Conservation (phyloP, 2,888 invertebrate genomes). For the Drosophila barbarae region DNA sequence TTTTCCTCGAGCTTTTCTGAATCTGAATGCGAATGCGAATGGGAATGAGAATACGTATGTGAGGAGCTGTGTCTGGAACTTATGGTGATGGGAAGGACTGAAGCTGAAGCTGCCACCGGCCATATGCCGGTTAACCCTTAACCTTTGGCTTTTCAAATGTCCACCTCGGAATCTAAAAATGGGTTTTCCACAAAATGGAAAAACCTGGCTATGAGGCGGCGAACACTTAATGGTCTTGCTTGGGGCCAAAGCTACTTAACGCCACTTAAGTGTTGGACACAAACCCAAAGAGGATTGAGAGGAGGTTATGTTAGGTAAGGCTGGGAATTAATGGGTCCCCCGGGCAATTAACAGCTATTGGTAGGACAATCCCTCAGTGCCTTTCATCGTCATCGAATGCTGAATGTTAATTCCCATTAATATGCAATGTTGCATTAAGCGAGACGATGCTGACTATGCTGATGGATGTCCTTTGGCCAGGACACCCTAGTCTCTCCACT, state of each 20-base stretch:
- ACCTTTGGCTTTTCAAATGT: slow-evolving; percentile 22
- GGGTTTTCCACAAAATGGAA: slow-evolving; percentile 4
- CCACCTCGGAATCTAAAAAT: slow-evolving; percentile 15
- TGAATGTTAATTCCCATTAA: slow-evolving; percentile 23
- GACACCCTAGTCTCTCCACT: neutral
- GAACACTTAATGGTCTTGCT: neutral
- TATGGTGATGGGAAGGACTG: no score
- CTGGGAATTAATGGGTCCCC: neutral
- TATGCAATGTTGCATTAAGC: slow-evolving; percentile 20
- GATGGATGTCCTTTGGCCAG: neutral
- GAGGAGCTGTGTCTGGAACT: no score
- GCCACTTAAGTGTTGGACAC: slow-evolving; percentile 6
- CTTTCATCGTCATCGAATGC: slow-evolving; percentile 7
- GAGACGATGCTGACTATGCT: slow-evolving; percentile 2
- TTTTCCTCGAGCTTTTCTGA: slow-evolving; percentile 3
- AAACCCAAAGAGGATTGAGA: slow-evolving; percentile 8
- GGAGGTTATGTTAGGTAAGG: neutral
- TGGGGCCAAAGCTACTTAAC: slow-evolving; percentile 6
- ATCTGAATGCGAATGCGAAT: neutral
- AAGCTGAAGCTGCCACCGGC: slow-evolving; percentile 2
- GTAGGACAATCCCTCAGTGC: slow-evolving; percentile 7
- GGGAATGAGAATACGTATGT: no score
- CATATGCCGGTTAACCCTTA: slow-evolving; percentile 27
- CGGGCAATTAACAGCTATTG: slow-evolving; percentile 23
- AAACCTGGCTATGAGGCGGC: neutral